Conservation (phyloP, 2,797 vertebrate species). For the Epinephelus coioides region DNA sequence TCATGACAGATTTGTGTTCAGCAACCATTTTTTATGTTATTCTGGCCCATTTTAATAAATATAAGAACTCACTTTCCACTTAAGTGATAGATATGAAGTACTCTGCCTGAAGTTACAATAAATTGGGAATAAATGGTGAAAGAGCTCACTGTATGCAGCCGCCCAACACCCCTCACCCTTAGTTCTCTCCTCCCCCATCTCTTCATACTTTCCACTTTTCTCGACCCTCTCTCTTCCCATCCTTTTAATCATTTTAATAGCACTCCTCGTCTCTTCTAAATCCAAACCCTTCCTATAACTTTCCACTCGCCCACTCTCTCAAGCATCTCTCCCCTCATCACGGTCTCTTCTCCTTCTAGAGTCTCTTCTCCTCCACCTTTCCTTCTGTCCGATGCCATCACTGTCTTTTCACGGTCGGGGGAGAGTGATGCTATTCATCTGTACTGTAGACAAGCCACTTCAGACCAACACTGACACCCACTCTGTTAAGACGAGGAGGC, state of each 20-base stretch:
- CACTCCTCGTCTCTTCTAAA: constrained; percentile 50
- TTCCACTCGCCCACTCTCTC: constrained; percentile 46
- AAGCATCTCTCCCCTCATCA: constrained; percentile 55
- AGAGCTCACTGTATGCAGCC: constrained; percentile 7
- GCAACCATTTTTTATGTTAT: not conserved
- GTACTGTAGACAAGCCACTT: constrained; percentile 63
- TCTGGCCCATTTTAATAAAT: not conserved
- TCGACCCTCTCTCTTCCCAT: constrained; percentile 28
- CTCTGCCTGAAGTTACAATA: constrained; percentile 14
- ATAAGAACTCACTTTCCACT: not conserved
- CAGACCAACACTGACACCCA: constrained; percentile 59
- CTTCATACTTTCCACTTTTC: constrained; percentile 38
- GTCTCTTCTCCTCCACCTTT: constrained; percentile 44
- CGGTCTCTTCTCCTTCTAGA: constrained; percentile 40
- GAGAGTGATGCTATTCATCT: constrained; percentile 64
- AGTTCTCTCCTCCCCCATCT: not conserved
- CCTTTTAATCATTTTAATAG: constrained; percentile 72
- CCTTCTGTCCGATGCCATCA: constrained; percentile 21
- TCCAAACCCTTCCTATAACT: constrained; percentile 46
- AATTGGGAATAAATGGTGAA: constrained; percentile 32
- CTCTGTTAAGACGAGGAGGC: constrained; percentile 47
- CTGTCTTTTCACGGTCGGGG: constrained; percentile 45
- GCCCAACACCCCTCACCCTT: not conserved
- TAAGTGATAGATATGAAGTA: not conserved
- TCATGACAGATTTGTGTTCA: constrained; percentile 3